Base-by-base conservation (phyloP, 2,888 invertebrate genomes). In the Stramonita haemastoma region DNA sequence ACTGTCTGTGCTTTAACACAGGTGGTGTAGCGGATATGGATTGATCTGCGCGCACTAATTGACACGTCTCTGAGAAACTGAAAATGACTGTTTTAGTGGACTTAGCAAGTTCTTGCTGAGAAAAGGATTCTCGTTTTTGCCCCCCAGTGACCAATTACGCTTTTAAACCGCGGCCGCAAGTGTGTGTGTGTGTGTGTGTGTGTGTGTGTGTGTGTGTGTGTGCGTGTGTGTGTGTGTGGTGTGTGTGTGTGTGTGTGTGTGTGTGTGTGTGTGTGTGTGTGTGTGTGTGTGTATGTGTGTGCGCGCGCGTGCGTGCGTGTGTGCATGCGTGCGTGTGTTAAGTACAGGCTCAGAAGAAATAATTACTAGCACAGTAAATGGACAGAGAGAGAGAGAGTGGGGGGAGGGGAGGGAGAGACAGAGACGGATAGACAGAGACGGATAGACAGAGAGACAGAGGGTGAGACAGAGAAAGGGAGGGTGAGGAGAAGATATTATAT, bases 191-290 rank as follows among this genome's bases (percentile, higher is more conserved):
- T 46, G 46, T 46, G 46, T 46, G 46, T 46, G 46, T 46, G 46
- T 46, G 46, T 46, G 46, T 46, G 84, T 84, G 56, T 85, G 85
- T 57, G 85, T 57, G 85, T 60, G 85, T n/a, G 85, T n/a, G 85
- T 56, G 85, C 26, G 85, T n/a, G 85, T 29, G 56, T 26, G 85
- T n/a, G 85, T 57, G 85, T 85, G 85, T 57, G 46, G n/a, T n/a
- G n/a, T n/a, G n/a, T n/a, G n/a, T 83, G 83, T 34, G 83, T 36
- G 84, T 84, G 56, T 85, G 85, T 57, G 85, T 57, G 85, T 60
- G 85, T n/a, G 85, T n/a, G 85, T 56, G 85, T n/a, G 85, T n/a
- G 85, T 29, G 56, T 26, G 85, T n/a, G 85, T 57, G 85, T 85
- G 85, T 57, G 46, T 85, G 56, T 56, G 56, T 85, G n/a, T 56